A percentile compares a stretch with the other conserved stretches of the same genome.
These are phyloP conservation scores for Hedychridium roseum DNA, from an alignment of 2,888 invertebrate genomes.

Conservation along the genomic window DNA sequence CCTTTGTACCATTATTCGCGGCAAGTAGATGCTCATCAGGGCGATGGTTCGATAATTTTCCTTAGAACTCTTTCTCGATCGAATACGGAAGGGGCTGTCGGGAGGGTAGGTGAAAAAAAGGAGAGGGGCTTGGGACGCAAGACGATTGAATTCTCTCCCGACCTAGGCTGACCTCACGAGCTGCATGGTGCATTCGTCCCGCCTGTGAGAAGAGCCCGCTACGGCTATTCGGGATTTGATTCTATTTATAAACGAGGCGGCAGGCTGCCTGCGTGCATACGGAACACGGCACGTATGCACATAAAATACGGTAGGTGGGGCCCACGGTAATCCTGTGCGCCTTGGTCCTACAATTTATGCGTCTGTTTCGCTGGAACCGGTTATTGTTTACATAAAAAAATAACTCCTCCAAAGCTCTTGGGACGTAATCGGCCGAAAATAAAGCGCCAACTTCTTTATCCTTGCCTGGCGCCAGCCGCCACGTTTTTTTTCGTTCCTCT, in stretches of 20 bases:
- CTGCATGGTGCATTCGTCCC: slow-evolving; percentile 15
- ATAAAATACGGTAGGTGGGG: not conserved
- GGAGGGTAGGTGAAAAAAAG: too few relatives aligned
- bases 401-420: slow-evolving; percentile 16
- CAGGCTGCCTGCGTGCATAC: not conserved
- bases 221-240: slow-evolving; percentile 14
- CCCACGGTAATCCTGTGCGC: too few relatives aligned
- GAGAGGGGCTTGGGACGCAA: too few relatives aligned
- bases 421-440: slow-evolving; percentile 13
- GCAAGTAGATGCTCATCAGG: too few relatives aligned
- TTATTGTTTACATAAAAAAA: slow-evolving; percentile 18
- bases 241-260: slow-evolving; percentile 26
- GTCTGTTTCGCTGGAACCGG: slow-evolving; percentile 9
- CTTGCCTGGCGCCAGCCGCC: too few relatives aligned
- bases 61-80: too few relatives aligned
- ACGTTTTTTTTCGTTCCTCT: too few relatives aligned
- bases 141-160: slow-evolving; percentile 30
- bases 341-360: too few relatives aligned
- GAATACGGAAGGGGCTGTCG: too few relatives aligned
- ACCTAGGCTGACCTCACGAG: slow-evolving; percentile 20
- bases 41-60: too few relatives aligned
- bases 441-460: too few relatives aligned
- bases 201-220: slow-evolving; percentile 6
- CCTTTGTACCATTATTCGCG: too few relatives aligned
- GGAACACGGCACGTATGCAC: not conserved